phyloP scores from a whole-genome alignment of 1,140 invertebrate genomes.

The Helicoverpa armigera region DNA sequence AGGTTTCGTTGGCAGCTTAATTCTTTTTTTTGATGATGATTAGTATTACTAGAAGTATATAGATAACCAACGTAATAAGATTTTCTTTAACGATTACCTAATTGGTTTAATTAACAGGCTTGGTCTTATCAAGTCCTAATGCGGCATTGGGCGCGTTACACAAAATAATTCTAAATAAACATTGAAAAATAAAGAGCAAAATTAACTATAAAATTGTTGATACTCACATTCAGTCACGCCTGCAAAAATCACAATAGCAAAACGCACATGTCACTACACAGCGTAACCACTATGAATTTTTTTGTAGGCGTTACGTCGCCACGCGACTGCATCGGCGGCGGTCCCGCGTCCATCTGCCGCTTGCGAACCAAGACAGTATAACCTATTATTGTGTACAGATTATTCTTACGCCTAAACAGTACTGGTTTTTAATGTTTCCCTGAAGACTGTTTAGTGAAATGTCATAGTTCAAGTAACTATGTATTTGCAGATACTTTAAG shows the following conservation, averaged over 20 bases:
- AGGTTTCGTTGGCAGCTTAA: no score
- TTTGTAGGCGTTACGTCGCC: slow-evolving; percentile 34
- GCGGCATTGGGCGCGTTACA: no score
- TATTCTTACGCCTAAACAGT: slow-evolving; percentile 15
- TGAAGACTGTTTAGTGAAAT: no score
- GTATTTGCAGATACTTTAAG: no score
- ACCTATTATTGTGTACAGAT: slow-evolving; percentile 24
- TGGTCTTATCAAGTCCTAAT: no score
- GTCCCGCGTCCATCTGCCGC: slow-evolving; percentile 47
- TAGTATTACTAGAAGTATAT: no score
- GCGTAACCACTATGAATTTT: slow-evolving; percentile 40
- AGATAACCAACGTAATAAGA: no score
- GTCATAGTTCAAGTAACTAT: no score
- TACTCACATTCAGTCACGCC: slow-evolving; percentile 39
- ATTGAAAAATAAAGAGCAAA: background rate
- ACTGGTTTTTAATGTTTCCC: slow-evolving; percentile 18
- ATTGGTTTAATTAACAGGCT: no score
- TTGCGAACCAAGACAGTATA: slow-evolving; percentile 5
- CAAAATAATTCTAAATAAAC: no score
- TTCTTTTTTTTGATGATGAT: no score
- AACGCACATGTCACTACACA: slow-evolving; percentile 48
- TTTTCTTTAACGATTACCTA: no score
- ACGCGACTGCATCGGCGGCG: slow-evolving; percentile 38
- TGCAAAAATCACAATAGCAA: slow-evolving; percentile 45
- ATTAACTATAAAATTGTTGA: background rate